phyloP scores from a whole-genome alignment of 2,113 vertebrate species.

The Cisticola juncidis region DNA sequence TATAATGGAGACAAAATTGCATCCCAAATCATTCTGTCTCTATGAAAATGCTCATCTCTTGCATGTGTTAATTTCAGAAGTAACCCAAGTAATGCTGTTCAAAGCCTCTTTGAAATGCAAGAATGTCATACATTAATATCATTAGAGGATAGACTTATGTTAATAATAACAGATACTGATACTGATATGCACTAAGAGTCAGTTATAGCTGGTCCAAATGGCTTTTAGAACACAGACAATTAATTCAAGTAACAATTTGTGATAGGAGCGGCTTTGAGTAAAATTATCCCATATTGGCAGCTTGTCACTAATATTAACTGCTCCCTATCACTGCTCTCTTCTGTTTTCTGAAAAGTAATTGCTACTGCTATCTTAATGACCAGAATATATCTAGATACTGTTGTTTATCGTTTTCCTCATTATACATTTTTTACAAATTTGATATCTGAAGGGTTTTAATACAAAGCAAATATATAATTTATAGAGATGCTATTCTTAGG shows the following conservation, averaged over 20 bases:
- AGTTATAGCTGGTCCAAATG: not conserved
- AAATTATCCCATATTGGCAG: slow-evolving; percentile 6
- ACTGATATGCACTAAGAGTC: not conserved
- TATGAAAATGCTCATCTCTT: not conserved
- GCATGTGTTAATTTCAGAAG: not conserved
- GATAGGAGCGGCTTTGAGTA: not conserved
- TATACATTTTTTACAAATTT: not conserved
- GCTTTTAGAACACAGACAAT: not conserved
- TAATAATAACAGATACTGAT: not conserved
- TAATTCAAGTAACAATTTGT: not conserved
- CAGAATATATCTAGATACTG: not conserved
- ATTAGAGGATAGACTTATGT: not conserved
- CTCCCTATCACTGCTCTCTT: not conserved
- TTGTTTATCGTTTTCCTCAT: not conserved
- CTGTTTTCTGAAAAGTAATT: not conserved
- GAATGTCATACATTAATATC: not conserved
- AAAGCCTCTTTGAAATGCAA: slow-evolving; percentile 20
- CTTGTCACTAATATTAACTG: not conserved
- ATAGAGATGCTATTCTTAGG: not conserved
- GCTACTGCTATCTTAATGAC: not conserved
- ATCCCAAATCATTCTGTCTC: not conserved
- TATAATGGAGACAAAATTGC: not conserved
- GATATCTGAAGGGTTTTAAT: not conserved
- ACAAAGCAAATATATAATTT: not conserved
- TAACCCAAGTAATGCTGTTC: not conserved